These are phyloP conservation scores for Aethes cnicana DNA, from an alignment of 2,888 invertebrate genomes.

Conservation along the genomic window DNA sequence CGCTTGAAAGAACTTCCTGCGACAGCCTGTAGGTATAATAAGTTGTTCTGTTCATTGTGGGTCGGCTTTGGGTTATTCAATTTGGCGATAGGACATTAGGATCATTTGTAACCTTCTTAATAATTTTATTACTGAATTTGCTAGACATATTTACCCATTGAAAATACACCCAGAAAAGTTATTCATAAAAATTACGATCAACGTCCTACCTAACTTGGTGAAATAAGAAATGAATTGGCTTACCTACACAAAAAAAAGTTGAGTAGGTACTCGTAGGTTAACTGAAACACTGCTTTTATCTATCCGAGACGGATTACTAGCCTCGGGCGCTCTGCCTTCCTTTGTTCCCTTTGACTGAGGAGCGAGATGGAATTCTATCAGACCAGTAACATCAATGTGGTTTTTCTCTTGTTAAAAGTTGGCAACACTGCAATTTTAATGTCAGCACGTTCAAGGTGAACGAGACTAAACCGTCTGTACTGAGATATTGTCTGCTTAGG, in stretches of 20 bases:
- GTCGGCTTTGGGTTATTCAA: no score
- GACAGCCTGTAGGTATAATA: no score
- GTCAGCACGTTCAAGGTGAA: background rate
- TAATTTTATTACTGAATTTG: no score
- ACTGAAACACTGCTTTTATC: constrained; percentile 56
- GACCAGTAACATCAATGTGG: constrained; percentile 7
- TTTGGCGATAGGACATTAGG: no score
- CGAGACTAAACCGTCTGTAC: background rate
- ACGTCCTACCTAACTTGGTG: background rate
- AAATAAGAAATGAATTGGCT: constrained; percentile 5
- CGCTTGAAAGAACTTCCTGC: no score
- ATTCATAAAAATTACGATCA: background rate
- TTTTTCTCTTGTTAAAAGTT: background rate
- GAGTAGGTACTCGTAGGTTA: constrained; percentile 52
- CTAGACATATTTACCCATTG: no score
- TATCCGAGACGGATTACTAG: constrained; percentile 45
- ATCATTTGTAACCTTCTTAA: no score
- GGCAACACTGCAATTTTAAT: background rate
- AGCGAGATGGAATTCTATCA: constrained; percentile 36
- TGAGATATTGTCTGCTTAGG: no score
- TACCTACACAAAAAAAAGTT: constrained; percentile 35
- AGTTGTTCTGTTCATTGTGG: no score
- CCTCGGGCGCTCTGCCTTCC: constrained; percentile 18
- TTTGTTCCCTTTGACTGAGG: constrained; percentile 43
- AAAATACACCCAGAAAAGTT: background rate